Conservation (phyloP, 1,140 invertebrate species). For the Drosophila nebulosa region DNA sequence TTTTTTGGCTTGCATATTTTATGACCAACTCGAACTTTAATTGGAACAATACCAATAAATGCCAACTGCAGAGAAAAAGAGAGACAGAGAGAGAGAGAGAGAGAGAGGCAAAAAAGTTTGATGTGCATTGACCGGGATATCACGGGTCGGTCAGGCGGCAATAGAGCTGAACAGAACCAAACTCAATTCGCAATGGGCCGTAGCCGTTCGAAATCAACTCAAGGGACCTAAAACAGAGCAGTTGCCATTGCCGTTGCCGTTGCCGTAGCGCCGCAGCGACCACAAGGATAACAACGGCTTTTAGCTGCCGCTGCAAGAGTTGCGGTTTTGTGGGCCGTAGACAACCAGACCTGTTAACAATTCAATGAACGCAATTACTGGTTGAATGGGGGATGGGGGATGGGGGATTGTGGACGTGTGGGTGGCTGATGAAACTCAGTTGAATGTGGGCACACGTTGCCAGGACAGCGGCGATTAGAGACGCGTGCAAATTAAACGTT, state of each 20-base stretch:
- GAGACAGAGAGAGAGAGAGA: slow-evolving; percentile 33
- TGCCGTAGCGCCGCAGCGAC: not conserved
- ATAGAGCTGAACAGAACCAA: not conserved
- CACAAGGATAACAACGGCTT: not conserved
- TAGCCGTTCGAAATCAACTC: slow-evolving; percentile 56
- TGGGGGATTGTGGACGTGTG: slow-evolving; percentile 8
- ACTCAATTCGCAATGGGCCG: slow-evolving; percentile 30
- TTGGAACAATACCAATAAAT: slow-evolving; percentile 80
- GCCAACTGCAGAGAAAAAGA: slow-evolving; percentile 57
- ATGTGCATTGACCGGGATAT: slow-evolving; percentile 72
- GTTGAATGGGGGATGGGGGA: slow-evolving; percentile 33
- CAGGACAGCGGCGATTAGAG: slow-evolving; percentile 73
- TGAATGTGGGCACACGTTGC: slow-evolving; percentile 41
- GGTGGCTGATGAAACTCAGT: slow-evolving; percentile 11
- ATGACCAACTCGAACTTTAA: slow-evolving; percentile 75
- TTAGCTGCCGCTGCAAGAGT: slow-evolving; percentile 24
- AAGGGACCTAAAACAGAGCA: slow-evolving; percentile 48
- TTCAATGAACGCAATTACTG: slow-evolving; percentile 77
- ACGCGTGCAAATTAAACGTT: slow-evolving; percentile 73
- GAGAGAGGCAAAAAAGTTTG: slow-evolving; percentile 63
- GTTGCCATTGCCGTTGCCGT: slow-evolving; percentile 20
- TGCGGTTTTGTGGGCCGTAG: slow-evolving; percentile 49
- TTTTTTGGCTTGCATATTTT: slow-evolving; percentile 66
- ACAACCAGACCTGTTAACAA: slow-evolving; percentile 71
- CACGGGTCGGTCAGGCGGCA: slow-evolving; percentile 2